These are phyloP conservation scores for Pristionchus fissidentatus DNA, from an alignment of 2,888 invertebrate species.

Conservation along the genomic window DNA sequence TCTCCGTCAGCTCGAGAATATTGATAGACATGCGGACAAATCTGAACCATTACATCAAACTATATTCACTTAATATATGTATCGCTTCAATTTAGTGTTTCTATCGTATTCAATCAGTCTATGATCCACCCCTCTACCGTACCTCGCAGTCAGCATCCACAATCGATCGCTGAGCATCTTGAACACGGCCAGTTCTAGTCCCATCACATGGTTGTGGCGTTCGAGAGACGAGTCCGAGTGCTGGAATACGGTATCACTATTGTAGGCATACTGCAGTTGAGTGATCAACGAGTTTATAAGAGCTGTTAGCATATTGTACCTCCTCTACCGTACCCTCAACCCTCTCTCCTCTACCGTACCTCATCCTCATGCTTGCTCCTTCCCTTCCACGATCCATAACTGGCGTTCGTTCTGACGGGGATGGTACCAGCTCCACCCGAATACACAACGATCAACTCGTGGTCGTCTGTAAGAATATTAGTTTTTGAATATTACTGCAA, in stretches of 20 bases:
- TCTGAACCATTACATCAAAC: not conserved
- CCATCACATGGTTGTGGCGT: slow-evolving; percentile 32
- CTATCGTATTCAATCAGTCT: not conserved
- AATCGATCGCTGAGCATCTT: slow-evolving; percentile 16
- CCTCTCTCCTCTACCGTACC: slow-evolving; percentile 26
- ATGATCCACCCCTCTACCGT: not conserved
- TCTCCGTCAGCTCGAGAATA: slow-evolving; percentile 22
- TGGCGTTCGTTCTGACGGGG: slow-evolving; percentile 1
- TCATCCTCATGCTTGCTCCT: not conserved
- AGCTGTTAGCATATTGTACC: not conserved
- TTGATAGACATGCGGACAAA: slow-evolving; percentile 42
- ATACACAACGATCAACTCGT: slow-evolving; percentile 41
- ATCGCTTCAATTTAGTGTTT: not conserved
- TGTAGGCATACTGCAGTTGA: too few species aligned
- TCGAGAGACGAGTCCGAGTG: not conserved
- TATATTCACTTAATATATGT: not conserved
- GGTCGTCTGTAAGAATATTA: not conserved
- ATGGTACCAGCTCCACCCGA: slow-evolving; percentile 41
- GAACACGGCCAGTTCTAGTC: slow-evolving; percentile 17
- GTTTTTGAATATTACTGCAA: not conserved
- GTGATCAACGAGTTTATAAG: too few species aligned
- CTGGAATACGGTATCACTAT: too few species aligned
- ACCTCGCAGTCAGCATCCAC: slow-evolving; percentile 41
- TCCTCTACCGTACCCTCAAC: not conserved
- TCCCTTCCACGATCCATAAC: slow-evolving; percentile 19